Conservation (phyloP, 2,113 vertebrate species). For the Peromyscus californicus region DNA sequence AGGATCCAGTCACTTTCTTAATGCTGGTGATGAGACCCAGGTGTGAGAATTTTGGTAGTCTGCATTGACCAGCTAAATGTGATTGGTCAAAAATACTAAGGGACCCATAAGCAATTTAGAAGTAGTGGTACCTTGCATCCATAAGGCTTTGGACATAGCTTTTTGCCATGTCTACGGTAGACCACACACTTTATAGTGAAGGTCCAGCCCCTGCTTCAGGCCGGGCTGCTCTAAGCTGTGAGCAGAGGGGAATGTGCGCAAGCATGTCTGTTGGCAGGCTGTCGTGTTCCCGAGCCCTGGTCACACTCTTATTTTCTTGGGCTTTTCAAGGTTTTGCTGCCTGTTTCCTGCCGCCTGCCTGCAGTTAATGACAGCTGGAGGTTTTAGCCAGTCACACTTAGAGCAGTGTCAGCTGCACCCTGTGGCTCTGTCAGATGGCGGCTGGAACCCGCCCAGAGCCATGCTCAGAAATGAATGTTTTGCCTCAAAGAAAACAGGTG, state of each 20-base stretch:
- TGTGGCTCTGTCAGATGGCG: conserved; percentile 66
- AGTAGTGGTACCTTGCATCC: not conserved
- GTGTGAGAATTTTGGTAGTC: not conserved
- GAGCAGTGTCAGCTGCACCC: conserved; percentile 60
- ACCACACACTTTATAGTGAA: not conserved
- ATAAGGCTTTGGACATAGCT: not conserved
- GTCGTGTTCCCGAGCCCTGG: not conserved
- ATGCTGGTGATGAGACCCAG: not conserved
- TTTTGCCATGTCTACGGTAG: not conserved
- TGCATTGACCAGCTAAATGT: not conserved
- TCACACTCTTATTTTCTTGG: not conserved
- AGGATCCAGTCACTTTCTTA: not conserved
- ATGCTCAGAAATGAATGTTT: conserved; percentile 63
- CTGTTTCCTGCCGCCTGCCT: not conserved
- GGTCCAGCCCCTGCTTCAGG: not conserved
- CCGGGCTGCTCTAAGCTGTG: not conserved
- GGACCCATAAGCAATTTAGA: not conserved
- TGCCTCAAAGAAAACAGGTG: conserved; percentile 33
- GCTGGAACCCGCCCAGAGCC: conserved; percentile 28
- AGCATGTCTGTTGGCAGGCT: not conserved
- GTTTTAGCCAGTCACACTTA: conserved; percentile 57
- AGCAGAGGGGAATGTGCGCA: not conserved
- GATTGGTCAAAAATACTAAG: conserved; percentile 17
- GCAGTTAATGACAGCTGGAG: conserved; percentile 65
- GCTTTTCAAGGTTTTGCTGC: conserved; percentile 44